These are phyloP conservation scores for Stomorhina lunata DNA, from an alignment of 2,888 invertebrate species.

Conservation along the genomic window DNA sequence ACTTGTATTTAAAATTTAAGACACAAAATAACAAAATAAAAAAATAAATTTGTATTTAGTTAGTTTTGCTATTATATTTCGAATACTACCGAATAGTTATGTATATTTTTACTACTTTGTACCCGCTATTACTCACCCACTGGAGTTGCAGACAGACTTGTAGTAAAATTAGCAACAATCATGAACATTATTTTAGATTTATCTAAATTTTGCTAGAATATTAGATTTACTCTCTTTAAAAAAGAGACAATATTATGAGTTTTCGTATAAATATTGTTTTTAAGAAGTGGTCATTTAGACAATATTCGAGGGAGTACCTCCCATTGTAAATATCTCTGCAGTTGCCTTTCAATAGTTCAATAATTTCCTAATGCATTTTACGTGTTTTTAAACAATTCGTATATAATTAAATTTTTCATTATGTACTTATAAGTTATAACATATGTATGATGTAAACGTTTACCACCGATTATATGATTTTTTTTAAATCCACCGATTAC, in stretches of 20 bases:
- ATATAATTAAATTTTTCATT: too few relatives aligned
- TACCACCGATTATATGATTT: neutral
- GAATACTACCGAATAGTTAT: neutral
- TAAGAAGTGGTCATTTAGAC: constrained; percentile 7
- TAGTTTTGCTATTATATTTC: too few relatives aligned
- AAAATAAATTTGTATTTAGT: constrained; percentile 8
- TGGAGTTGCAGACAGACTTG: neutral
- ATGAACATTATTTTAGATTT: constrained; percentile 7
- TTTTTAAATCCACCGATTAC: neutral
- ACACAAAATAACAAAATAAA: neutral
- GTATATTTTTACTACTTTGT: neutral
- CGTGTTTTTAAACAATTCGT: too few relatives aligned
- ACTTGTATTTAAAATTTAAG: neutral
- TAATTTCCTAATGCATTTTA: too few relatives aligned
- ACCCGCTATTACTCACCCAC: neutral
- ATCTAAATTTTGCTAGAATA: constrained; percentile 21
- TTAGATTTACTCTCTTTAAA: constrained; percentile 15
- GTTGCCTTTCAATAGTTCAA: too few relatives aligned
- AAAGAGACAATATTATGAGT: neutral
- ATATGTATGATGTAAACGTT: neutral
- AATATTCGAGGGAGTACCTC: too few relatives aligned
- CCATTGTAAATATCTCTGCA: too few relatives aligned
- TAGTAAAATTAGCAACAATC: neutral
- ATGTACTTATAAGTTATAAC: too few relatives aligned
- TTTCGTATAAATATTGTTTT: too few relatives aligned